Evolutionary conservation across 1,140 invertebrate species (phyloP).

Genomic region (Drosophila bocki): DNA sequence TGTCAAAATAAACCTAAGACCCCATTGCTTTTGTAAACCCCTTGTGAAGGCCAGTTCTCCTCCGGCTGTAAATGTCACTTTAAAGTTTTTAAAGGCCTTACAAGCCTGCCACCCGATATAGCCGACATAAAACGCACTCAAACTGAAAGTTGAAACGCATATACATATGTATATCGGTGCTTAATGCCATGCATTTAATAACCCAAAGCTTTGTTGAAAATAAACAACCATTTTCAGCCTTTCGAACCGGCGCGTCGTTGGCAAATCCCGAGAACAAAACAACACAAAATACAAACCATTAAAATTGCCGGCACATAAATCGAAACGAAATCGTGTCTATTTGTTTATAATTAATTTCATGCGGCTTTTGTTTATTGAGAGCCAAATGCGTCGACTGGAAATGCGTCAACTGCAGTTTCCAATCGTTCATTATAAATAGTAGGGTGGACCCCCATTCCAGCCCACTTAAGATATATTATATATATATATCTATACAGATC

Average conservation of each 20-base stretch:
- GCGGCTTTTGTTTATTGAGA: slow-evolving; percentile 54
- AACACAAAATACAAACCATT: slow-evolving; percentile 56
- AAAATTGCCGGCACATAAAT: slow-evolving; percentile 65
- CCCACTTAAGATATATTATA: slow-evolving; percentile 15
- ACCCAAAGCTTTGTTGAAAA: slow-evolving; percentile 24
- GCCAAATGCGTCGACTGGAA: slow-evolving; percentile 54
- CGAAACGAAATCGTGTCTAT: slow-evolving; percentile 40
- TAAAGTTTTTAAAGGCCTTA: slow-evolving; percentile 29
- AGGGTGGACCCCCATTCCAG: slow-evolving; percentile 13
- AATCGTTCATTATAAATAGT: slow-evolving; percentile 18
- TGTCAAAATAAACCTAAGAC: not conserved
- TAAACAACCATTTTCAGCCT: slow-evolving; percentile 31
- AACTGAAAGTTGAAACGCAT: slow-evolving; percentile 34
- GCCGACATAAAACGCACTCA: slow-evolving; percentile 19
- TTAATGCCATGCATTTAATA: slow-evolving; percentile 33
- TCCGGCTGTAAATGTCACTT: slow-evolving; percentile 28
- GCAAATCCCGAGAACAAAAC: slow-evolving; percentile 24
- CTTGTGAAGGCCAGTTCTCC: slow-evolving; percentile 4
- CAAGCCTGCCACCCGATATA: slow-evolving; percentile 10
- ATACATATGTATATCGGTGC: not conserved
- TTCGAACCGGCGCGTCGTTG: slow-evolving; percentile 27
- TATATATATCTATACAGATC: not conserved
- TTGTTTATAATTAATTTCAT: slow-evolving; percentile 77
- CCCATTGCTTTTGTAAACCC: slow-evolving; percentile 2
- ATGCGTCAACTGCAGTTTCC: slow-evolving; percentile 57